phyloP scores from a whole-genome alignment of 2,888 invertebrate species.

The Drosophila macrothrix region DNA sequence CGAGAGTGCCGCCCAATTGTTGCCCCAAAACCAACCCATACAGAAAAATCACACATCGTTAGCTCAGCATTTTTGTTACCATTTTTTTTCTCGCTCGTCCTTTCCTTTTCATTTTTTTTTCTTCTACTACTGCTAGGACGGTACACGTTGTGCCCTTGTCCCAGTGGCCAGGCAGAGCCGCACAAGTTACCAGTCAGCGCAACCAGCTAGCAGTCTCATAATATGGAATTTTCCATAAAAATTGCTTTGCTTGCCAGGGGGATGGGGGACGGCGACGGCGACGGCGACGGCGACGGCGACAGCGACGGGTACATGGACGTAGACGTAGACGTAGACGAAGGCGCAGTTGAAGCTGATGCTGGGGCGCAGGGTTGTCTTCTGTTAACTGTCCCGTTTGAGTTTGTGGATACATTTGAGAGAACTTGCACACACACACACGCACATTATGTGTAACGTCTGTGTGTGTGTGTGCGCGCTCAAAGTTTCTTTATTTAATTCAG shows the following conservation, averaged over 20 bases:
- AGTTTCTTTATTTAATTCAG: conserved; percentile 80
- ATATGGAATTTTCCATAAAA: conserved; percentile 81
- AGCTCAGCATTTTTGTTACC: conserved; percentile 69
- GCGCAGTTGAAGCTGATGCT: conserved; percentile 36
- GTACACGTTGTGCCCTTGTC: conserved; percentile 67
- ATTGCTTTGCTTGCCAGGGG: conserved; percentile 74
- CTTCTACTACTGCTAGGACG: conserved; percentile 9
- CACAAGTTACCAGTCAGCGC: conserved; percentile 29
- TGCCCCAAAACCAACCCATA: conserved; percentile 69
- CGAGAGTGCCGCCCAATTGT: conserved; percentile 64
- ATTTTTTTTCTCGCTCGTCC: conserved; percentile 22
- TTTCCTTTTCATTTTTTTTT: conserved; percentile 25
- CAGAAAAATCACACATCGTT: conserved; percentile 79
- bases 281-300: background rate
- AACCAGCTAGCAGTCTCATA: conserved; percentile 63
- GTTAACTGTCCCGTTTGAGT: conserved; percentile 72
- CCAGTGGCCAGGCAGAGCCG: conserved; percentile 42
- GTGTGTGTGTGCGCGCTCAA: conserved; percentile 59
- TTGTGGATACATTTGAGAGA: conserved; percentile 70
- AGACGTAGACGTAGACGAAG: conserved; percentile 26
- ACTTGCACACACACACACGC: conserved; percentile 34
- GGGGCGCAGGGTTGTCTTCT: conserved; percentile 54
- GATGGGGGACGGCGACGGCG: background rate
- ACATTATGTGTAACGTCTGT: conserved; percentile 33
- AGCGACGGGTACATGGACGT: background rate